These are phyloP conservation scores for Hemiprocne comata DNA, from an alignment of 2,113 vertebrate species.

Conservation along the genomic window DNA sequence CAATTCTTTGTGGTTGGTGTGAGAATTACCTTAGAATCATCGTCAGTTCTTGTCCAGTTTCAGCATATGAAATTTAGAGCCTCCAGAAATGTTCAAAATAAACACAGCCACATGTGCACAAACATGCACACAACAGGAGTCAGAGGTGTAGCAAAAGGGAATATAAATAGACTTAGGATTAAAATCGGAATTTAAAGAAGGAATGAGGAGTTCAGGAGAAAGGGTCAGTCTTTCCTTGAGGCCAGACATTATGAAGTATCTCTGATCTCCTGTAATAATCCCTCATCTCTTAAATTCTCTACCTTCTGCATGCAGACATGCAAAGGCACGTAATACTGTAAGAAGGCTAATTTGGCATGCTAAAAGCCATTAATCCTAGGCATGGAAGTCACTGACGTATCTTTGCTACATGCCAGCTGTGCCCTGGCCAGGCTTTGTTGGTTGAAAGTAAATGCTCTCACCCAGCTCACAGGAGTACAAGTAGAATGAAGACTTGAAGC, in stretches of 20 bases:
- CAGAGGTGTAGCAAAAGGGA: not conserved
- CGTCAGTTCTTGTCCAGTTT: not conserved
- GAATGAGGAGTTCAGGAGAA: not conserved
- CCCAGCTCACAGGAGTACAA: not conserved
- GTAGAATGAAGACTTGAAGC: not conserved
- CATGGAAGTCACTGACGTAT: not conserved
- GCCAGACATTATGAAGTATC: not conserved
- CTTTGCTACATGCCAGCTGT: not conserved
- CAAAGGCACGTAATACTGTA: not conserved
- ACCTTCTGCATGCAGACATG: not conserved
- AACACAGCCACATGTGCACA: not conserved
- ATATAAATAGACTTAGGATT: not conserved
- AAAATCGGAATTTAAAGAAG: not conserved
- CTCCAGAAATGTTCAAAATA: not conserved
- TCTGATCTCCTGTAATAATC: conserved; percentile 25
- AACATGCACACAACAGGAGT: not conserved
- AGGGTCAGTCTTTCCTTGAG: conserved; percentile 29
- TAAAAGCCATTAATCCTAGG: not conserved
- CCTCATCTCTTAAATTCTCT: conserved; percentile 16
- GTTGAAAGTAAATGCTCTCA: not conserved
- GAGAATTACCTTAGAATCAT: not conserved
- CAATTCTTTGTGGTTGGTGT: not conserved
- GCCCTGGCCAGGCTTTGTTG: not conserved
- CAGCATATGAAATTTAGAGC: not conserved
- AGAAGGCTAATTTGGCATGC: conserved; percentile 15